These are phyloP conservation scores for Corythornis madagascariensis DNA, from an alignment of 2,113 vertebrate species.

Conservation along the genomic window DNA sequence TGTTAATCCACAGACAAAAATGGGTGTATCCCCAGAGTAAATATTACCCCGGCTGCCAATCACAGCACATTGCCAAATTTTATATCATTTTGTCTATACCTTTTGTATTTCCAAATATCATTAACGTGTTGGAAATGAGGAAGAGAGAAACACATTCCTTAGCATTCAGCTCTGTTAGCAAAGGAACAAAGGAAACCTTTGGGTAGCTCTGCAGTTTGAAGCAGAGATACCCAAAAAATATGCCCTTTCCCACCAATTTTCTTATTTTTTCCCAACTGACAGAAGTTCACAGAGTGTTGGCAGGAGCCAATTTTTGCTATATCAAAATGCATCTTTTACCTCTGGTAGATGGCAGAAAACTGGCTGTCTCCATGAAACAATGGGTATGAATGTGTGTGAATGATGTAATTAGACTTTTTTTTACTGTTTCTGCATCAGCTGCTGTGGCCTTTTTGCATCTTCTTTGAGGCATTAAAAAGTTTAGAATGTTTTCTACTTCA, in stretches of 20 bases:
- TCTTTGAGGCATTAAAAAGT: conserved; percentile 35
- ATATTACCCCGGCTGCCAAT: neutral
- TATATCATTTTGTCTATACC: neutral
- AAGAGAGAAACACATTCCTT: neutral
- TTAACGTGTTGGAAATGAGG: neutral
- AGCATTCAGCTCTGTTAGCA: neutral
- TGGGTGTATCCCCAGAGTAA: neutral
- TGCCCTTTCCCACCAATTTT: neutral
- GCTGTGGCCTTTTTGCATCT: conserved; percentile 26
- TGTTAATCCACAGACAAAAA: neutral
- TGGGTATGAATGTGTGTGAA: neutral
- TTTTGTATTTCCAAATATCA: neutral
- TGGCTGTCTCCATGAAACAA: neutral
- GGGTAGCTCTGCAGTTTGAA: neutral
- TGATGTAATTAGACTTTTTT: neutral
- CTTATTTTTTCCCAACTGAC: neutral
- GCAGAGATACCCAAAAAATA: neutral
- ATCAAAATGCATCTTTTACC: neutral
- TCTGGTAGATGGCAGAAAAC: neutral
- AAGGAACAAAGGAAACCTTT: neutral
- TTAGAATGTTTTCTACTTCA: conserved; percentile 4
- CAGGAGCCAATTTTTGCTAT: neutral
- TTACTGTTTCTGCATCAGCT: conserved; percentile 20
- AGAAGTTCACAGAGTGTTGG: neutral
- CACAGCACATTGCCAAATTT: neutral